These are phyloP conservation scores for Podarcis raffonei DNA, from an alignment of 2,113 vertebrate species.

Conservation along the genomic window DNA sequence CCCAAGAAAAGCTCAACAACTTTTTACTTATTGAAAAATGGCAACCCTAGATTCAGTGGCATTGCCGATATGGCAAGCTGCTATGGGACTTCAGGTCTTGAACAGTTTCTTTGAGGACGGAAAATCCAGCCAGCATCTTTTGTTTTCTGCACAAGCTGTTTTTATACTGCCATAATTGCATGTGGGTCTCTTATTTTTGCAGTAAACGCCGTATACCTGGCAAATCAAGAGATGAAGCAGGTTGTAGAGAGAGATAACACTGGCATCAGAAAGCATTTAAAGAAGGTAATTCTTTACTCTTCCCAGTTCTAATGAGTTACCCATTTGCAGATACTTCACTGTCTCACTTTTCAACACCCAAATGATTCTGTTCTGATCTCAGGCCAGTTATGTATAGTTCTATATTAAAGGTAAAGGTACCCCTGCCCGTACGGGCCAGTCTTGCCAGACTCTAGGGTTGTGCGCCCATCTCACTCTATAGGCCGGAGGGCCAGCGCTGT, in stretches of 20 bases:
- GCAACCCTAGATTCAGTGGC: neutral
- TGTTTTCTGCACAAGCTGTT: neutral
- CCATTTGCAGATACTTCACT: neutral
- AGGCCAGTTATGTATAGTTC: neutral
- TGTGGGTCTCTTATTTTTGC: slow-evolving; percentile 52
- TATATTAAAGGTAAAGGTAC: no score
- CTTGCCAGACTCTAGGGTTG: no score
- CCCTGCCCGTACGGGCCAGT: no score
- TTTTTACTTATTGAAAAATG: no score
- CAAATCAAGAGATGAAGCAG: slow-evolving; percentile 89
- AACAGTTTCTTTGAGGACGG: neutral
- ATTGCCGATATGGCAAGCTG: neutral
- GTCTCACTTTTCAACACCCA: neutral
- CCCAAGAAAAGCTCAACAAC: no score
- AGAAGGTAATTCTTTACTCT: slow-evolving; percentile 82
- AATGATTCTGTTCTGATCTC: slow-evolving; percentile 5
- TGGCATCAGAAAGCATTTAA: slow-evolving; percentile 85
- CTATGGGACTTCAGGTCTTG: no score
- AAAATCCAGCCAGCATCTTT: neutral
- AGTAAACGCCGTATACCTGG: slow-evolving; percentile 93
- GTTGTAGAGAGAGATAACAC: slow-evolving; percentile 86
- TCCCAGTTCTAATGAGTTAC: slow-evolving; percentile 26
- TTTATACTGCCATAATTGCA: neutral
- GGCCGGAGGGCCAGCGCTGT: no score
- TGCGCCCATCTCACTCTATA: no score